Base-by-base conservation (phyloP, 1,140 invertebrate species). In the Danaus melanippus region DNA sequence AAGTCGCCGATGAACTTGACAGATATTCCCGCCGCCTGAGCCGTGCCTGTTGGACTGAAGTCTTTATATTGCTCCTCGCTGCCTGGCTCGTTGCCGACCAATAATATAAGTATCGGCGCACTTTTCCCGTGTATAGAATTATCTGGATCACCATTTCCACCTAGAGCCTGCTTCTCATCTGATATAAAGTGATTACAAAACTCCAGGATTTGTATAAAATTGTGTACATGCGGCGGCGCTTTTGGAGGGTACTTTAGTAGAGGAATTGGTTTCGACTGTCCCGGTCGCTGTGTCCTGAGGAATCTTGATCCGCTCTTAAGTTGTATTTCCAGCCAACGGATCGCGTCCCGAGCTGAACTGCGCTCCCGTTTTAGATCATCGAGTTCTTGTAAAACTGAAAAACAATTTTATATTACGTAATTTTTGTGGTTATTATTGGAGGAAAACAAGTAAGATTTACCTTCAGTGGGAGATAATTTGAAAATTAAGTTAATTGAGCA, bases 291-390 rank as follows among this genome's bases (percentile, higher is more conserved):
- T 5, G 94, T 92, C 60, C 93, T 88, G 58, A 95, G 80, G 74
- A 93, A 96, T 51, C 95, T 88, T 60, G 95, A 95, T 9, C 96
- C 96, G 63, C 92, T 91, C 55, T 92, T 91, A 12, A 97, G 91
- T 84, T 97, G 95, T 15, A 89, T 82, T 80, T 97, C 96, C 48
- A 98, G 83, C 96, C 96, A 97, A 61, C 96, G 92, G 50, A 96
- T 97, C 2, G 94, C 95, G 76, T 97, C 95, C 48, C 96, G 89
- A 0, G 95, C 96, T 62, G 92, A 90, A 53, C 90, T 89, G 62
- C 89, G 92, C 72, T 90, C 92, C 62, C 91, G 92, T 84, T 98
- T 97, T 50, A 96, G 78, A 54, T 94, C 92, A 76, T 97, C 96
- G 70, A 97, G 84, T 46, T 93, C 92, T 64, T 94, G 94, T 51